A percentile compares a stretch with the other conserved stretches of the same genome.
Conservation (phyloP, 37 sponge, comb jelly and placozoan genomes). For the Geodia barretti region DNA sequence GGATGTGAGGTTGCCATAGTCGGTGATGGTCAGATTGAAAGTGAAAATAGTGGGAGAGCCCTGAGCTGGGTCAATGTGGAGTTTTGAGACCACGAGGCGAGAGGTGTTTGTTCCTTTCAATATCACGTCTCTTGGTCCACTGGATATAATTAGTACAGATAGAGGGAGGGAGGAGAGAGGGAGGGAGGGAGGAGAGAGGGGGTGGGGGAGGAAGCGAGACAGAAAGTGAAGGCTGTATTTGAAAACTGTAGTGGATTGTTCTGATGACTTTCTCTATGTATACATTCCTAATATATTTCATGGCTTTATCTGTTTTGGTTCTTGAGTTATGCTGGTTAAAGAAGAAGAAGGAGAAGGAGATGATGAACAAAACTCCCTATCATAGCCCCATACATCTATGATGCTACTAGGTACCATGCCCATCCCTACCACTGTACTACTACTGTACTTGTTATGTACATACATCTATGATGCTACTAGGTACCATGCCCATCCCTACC, state of each 20-base stretch:
- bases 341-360: no score
- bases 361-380: no score
- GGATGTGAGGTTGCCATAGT: constrained; percentile 48
- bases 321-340: no score
- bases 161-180: constrained; percentile 1
- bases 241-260: neutral
- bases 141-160: constrained; percentile 3
- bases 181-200: neutral
- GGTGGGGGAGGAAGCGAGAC: neutral
- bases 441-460: no score
- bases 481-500: no score
- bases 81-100: constrained; percentile 30
- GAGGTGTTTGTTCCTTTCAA: constrained; percentile 14
- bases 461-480: no score
- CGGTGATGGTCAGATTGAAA: constrained; percentile 61
- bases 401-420: no score
- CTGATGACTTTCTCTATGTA: neutral
- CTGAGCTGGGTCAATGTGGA: constrained; percentile 40
- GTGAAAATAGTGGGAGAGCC: constrained; percentile 64
- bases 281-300: neutral
- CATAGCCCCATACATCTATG: no score
- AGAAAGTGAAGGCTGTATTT: neutral
- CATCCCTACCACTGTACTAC: no score
- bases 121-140: constrained; percentile 62
- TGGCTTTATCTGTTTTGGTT: no score